Percentiles rank a stretch among this genome's conserved stretches.
Conservation (phyloP, 2,797 vertebrate genomes). For the Triplophysa bombifrons region DNA sequence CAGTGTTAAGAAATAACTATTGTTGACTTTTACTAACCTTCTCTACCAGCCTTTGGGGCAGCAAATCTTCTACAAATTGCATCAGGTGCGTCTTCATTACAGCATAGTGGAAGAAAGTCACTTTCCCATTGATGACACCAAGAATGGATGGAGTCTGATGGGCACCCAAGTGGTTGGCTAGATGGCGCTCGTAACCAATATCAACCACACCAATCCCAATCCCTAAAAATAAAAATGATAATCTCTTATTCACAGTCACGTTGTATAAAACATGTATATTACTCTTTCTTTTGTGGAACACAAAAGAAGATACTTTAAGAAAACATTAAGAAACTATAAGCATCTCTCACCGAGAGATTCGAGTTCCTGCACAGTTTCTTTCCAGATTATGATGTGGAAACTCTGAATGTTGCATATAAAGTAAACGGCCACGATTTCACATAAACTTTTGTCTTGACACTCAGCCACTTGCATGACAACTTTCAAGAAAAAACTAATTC, state of each 20-base stretch:
- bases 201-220: conserved; percentile 95
- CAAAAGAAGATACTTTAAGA: too few species aligned
- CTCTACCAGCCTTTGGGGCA: conserved; percentile 91
- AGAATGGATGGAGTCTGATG: conserved; percentile 94
- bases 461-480: too few species aligned
- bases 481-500: too few species aligned
- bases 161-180: conserved; percentile 92
- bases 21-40: conserved; percentile 74
- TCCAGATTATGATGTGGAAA: too few species aligned
- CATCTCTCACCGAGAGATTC: conserved; percentile 83
- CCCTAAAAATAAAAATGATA: conserved; percentile 69
- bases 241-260: too few species aligned
- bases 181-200: conserved; percentile 88
- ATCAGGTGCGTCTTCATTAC: conserved; percentile 87
- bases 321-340: not conserved
- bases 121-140: conserved; percentile 89
- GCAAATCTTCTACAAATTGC: conserved; percentile 92
- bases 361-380: conserved; percentile 91
- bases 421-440: too few species aligned
- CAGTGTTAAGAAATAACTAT: too few species aligned
- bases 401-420: too few species aligned
- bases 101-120: conserved; percentile 93
- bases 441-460: too few species aligned
- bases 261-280: too few species aligned
- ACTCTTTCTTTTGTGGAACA: too few species aligned